These are phyloP conservation scores for Hipposideros armiger DNA, from an alignment of 2,113 vertebrate genomes.

Conservation along the genomic window DNA sequence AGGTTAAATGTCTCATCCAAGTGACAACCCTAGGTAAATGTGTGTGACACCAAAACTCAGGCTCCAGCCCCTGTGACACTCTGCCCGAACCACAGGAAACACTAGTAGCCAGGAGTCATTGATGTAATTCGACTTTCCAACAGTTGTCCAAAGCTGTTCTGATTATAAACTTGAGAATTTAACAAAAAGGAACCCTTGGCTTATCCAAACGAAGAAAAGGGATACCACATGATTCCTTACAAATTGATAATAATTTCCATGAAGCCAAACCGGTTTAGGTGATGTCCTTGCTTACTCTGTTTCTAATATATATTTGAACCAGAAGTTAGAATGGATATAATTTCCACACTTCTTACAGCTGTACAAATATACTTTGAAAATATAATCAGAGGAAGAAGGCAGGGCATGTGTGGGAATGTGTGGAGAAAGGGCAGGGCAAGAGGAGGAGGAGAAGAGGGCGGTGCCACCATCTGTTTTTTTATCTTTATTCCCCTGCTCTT, in stretches of 20 bases:
- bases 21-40: background rate
- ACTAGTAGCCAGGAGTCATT: background rate
- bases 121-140: background rate
- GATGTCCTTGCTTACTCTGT: constrained; percentile 47
- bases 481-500: background rate
- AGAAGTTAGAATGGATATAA: constrained; percentile 25
- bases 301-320: background rate
- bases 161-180: background rate
- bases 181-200: background rate
- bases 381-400: constrained; percentile 8
- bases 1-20: background rate
- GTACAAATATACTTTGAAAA: constrained; percentile 60
- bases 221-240: background rate
- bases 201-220: constrained; percentile 8
- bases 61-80: background rate
- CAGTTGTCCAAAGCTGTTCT: background rate
- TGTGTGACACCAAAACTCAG: background rate
- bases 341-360: constrained; percentile 52
- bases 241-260: background rate
- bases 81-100: background rate
- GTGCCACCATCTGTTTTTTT: background rate
- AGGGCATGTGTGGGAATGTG: background rate
- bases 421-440: background rate
- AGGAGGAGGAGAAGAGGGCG: too few relatives aligned
- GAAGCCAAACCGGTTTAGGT: constrained; percentile 6